Base-by-base conservation (phyloP, 2,888 invertebrate genomes). In the Pyrrhosoma nymphula region DNA sequence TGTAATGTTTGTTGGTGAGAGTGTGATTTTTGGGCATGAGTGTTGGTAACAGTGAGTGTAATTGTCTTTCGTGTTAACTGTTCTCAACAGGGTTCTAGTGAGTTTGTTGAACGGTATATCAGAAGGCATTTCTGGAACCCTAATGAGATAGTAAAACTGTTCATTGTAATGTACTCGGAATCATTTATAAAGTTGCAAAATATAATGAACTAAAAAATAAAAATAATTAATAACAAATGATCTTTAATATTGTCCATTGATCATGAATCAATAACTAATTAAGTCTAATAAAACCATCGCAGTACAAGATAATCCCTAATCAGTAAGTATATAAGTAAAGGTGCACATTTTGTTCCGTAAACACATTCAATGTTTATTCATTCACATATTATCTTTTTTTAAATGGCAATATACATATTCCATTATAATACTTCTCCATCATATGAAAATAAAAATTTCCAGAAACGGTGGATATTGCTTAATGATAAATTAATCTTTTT, bases 171-270 rank as follows among this genome's bases (percentile, higher is more conserved):
- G 89, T 89, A 89, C 89, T 56, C 89, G 56, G 89, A 89, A 89
- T 89, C 56, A 91, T 91, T 91, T 91, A 60, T 91, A 91, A 91
- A 60, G 56, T 91, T 91, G 90, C 90, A 91, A 60, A 91, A 60
- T 56, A 91, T 89, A 89, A 89, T 47, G 89, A 89, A 30, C 89
- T 89, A 56, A n/a, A 89, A 89, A 89, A 89, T 89, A 89, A 89
- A 89, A 89, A 47, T 89, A 89, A 89, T 56, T 89, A 89, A 47
- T 56, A 89, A 55, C 56, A 56, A 56, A 89, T 23, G 14, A 20
- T 55, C 56, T 14, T 8, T 82, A 6, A 82, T 16, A 2, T 18
- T 82, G 10, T 35, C 26, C 47, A 47, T 47, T 8, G 47, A 4
- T 8, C 47, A 47, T n/a, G n/a, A n/a, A n/a, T n/a, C n/a, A n/a